Percentiles rank a stretch among this genome's conserved stretches.
Evolutionary conservation across 2,113 vertebrate genomes (phyloP).

Genomic region (Athene noctua): DNA sequence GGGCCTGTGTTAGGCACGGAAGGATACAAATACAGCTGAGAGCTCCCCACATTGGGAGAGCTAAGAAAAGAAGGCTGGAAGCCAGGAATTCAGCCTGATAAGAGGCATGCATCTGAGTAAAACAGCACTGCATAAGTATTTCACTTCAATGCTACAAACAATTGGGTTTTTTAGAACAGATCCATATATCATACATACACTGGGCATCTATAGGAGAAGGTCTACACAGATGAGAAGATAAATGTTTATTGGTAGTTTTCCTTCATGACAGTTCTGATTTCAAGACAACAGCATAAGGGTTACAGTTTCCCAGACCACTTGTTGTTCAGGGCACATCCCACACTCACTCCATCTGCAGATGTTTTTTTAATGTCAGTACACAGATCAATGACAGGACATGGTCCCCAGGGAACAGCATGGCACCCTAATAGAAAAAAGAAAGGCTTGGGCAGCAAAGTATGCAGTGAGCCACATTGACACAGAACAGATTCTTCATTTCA

Average conservation of each 20-base stretch:
- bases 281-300: not conserved
- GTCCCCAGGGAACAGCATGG: not conserved
- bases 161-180: rapidly evolving
- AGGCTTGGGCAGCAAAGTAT: not conserved
- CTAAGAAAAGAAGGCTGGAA: not conserved
- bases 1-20: not conserved
- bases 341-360: not conserved
- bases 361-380: not conserved
- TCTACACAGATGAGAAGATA: not conserved
- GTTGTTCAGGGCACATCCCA: not conserved
- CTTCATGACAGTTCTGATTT: not conserved
- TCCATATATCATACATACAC: not conserved
- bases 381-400: not conserved
- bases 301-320: not conserved
- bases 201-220: not conserved
- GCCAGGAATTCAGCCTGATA: not conserved
- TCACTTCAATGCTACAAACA: not conserved
- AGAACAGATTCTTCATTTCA: not conserved
- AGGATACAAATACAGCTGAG: not conserved
- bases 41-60: not conserved
- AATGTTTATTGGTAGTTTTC: not conserved
- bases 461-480: not conserved
- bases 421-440: not conserved
- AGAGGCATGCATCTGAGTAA: not conserved
- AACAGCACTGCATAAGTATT: not conserved